Evolutionary conservation across 2,113 vertebrate species (phyloP), one percentile per base, ranked within the genome.

Genomic region (Hypocryptadius cinnamomeus): DNA sequence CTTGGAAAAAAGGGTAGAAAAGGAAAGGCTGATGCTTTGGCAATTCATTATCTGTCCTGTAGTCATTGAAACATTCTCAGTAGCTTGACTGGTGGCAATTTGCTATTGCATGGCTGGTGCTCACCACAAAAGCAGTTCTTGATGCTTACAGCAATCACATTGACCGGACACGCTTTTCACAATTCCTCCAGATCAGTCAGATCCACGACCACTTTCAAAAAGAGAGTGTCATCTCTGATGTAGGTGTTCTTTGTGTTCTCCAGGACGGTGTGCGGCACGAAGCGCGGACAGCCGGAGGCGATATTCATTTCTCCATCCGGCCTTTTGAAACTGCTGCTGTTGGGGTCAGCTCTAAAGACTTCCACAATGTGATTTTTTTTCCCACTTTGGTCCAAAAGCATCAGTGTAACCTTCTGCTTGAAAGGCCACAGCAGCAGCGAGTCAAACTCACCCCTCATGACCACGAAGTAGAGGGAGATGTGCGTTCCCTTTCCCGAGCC

Each of bases 361-460:
- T 97, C 97, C 47, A 96, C 57, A 0, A 98, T 90, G 77, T 99
- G 98, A 85, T 98, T 98, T 80, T 97, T 98, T 83, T 97, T 97
- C 60, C 98, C 97, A 25, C 98, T 98, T 96, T 99, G 98, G 94
- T 99, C 98, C 95, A 99, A 85, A 89, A 99, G 97, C 93, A 98
- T 98, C 30, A 99, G 96, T 2, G 98, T 98, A 60, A 99, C 98
- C 56, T 98, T 98, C 90, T 99, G 99, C 91, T 94, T 98, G 97
- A 99, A 99, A 2, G 99, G 99, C 99, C 99, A 99, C 13, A 97
- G 97, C 57, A 99, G 81, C 17, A 99, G 96, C 0, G 98, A 98
- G 87, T 99, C 99, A 23, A 99, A 99, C 89, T 99, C 99, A 1
- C 99, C 99, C 27, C 97, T 98, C 99, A 99, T 99, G 79, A 99